Evolutionary conservation across 2,797 vertebrate species (phyloP), one percentile per base, ranked within the genome.

Genomic region (Muraenolepis orangiensis): DNA sequence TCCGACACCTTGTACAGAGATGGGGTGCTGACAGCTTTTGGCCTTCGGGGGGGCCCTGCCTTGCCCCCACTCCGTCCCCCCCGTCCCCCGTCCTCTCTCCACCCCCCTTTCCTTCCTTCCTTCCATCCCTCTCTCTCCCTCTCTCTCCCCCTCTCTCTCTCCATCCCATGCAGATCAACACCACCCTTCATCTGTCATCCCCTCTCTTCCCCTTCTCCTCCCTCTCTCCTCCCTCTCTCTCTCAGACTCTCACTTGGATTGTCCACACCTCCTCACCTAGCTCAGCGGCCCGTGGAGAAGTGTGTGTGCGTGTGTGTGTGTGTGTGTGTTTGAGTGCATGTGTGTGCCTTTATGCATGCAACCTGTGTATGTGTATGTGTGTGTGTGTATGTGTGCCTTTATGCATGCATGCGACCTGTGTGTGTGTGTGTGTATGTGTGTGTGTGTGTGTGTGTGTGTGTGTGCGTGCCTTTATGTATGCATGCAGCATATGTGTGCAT

Each of bases 221-320:
- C n/a, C 69, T 38, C 31, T n/a, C n/a, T n/a, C n/a, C n/a, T n/a
- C n/a, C n/a, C n/a, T n/a, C 73, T n/a, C 34, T 34, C 69, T 38
- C 31, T n/a, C n/a, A 6, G 31, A 36, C 70, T 76, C 71, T 68
- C 28, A 14, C 36, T 71, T 42, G 23, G 34, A 20, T 79, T 84
- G 82, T 88, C 85, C 78, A 73, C 86, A 87, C 87, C 78, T 87
- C 77, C 81, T 80, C 70, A 80, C 31, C 26, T 79, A 74, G 72
- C 77, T 79, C 70, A 80, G 74, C 74, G 81, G 75, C 74, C 74
- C 73, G 71, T 66, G 75, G 5, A 23, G 18, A 78, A 81, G 69
- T 71, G 76, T 66, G 75, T 81, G 69, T 71, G 74, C 76, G 79
- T 78, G 80, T 34, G 32, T 34, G 32, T 34, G 32, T 34, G 32